These are phyloP conservation scores for Achroia grisella DNA, from an alignment of 1,140 invertebrate species.

Conservation along the genomic window DNA sequence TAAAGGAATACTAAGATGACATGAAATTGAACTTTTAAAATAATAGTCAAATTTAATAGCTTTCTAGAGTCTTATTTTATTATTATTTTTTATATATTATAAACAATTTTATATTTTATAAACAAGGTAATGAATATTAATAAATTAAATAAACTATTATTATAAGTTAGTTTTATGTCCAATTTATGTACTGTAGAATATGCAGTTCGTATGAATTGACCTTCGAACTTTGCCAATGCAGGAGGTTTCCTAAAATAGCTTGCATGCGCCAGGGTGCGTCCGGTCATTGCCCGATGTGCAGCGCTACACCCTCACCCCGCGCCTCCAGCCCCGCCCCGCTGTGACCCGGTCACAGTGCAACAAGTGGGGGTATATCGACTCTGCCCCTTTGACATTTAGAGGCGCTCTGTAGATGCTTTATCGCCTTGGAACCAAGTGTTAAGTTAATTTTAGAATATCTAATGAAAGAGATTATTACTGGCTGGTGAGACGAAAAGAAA, in stretches of 20 bases:
- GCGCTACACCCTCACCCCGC: conserved; percentile 15
- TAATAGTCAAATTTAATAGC: too few species aligned
- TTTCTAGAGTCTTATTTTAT: too few species aligned
- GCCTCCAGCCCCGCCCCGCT: conserved; percentile 16
- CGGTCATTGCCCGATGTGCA: conserved; percentile 43
- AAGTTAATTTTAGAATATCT: too few species aligned
- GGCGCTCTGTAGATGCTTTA: not conserved
- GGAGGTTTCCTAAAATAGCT: conserved; percentile 49
- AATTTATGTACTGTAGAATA: too few species aligned
- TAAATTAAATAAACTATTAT: too few species aligned
- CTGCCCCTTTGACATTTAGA: conserved; percentile 60
- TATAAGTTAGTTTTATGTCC: not conserved
- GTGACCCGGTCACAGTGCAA: conserved; percentile 61
- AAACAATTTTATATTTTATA: too few species aligned
- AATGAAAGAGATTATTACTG: too few species aligned
- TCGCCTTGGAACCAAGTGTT: not conserved
- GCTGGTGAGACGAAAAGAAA: too few species aligned
- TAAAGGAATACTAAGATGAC: too few species aligned
- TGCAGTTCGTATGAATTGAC: conserved; percentile 20
- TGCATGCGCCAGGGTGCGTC: conserved; percentile 44
- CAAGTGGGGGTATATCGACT: conserved; percentile 60
- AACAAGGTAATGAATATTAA: not conserved
- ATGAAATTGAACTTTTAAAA: too few species aligned
- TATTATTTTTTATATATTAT: too few species aligned
- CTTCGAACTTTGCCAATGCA: conserved; percentile 64